Evolutionary conservation across 2,113 vertebrate genomes (phyloP).

Genomic region (Trachemys scripta): DNA sequence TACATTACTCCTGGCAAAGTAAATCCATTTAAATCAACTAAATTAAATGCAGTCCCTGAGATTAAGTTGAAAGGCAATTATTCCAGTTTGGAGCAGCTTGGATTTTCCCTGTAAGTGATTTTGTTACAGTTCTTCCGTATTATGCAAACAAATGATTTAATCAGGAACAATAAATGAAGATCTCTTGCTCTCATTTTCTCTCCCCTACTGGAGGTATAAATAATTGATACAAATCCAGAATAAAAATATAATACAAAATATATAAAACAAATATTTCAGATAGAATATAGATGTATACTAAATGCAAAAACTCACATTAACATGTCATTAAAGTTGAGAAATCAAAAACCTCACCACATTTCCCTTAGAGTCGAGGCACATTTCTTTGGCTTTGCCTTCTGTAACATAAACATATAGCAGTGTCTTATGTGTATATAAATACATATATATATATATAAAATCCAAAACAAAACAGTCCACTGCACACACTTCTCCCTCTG

Average conservation of each 20-base stretch:
- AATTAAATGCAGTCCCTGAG: conserved; percentile 65
- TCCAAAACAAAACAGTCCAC: neutral
- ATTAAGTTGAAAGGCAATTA: conserved; percentile 56
- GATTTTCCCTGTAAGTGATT: conserved; percentile 38
- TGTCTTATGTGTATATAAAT: neutral
- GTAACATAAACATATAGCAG: rapidly evolving
- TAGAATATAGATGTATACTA: neutral
- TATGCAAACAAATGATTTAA: conserved; percentile 51
- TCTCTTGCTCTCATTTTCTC: conserved; percentile 31
- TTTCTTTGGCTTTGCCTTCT: neutral
- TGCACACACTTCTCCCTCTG: neutral
- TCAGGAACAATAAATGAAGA: conserved; percentile 36
- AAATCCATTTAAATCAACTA: conserved; percentile 67
- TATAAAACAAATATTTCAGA: neutral
- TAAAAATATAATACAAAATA: conserved; percentile 2
- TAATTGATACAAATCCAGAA: conserved; percentile 6
- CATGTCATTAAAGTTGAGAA: neutral
- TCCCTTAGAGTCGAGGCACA: neutral
- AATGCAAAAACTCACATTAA: rapidly evolving
- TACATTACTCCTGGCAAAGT: conserved; percentile 57
- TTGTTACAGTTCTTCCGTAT: conserved; percentile 25
- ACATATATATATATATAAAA: neutral
- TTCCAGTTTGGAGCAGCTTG: conserved; percentile 45
- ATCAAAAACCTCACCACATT: neutral
- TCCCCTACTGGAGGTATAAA: conserved; percentile 33